A percentile compares a stretch with the other conserved stretches of the same genome.
Conservation (phyloP, 1,140 invertebrate species). For the Dreissena rostriformis region DNA sequence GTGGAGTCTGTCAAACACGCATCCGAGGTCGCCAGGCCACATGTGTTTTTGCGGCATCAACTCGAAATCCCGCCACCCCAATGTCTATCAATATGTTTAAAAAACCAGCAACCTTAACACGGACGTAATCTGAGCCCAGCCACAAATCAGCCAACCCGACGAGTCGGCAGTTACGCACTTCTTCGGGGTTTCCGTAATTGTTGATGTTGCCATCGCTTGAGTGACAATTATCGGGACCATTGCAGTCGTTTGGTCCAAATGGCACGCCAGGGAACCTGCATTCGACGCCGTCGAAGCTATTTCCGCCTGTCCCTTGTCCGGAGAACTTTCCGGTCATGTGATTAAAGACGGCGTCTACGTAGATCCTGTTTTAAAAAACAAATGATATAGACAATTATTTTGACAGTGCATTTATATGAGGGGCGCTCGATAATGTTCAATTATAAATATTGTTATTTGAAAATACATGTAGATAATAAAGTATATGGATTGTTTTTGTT, state of each 20-base stretch:
- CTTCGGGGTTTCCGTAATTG: conserved; percentile 75
- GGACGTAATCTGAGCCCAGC: conserved; percentile 86
- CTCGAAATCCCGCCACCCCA: conserved; percentile 88
- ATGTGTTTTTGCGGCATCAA: conserved; percentile 79
- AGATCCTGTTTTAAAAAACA: conserved; percentile 87
- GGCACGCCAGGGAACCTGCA: conserved; percentile 83
- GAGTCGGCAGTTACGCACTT: conserved; percentile 88
- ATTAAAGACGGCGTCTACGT: conserved; percentile 92
- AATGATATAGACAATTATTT: neutral
- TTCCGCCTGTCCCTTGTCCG: conserved; percentile 78
- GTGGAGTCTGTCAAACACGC: conserved; percentile 82
- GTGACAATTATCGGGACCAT: conserved; percentile 77
- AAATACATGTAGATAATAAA: too few relatives aligned
- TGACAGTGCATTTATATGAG: neutral
- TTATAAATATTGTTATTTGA: too few relatives aligned
- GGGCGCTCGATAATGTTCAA: neutral
- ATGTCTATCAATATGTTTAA: conserved; percentile 84
- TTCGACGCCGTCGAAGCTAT: conserved; percentile 77
- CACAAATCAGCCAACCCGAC: conserved; percentile 89
- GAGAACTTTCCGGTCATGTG: conserved; percentile 90
- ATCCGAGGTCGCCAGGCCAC: conserved; percentile 76
- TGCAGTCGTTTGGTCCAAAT: conserved; percentile 79
- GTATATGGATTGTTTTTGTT: too few relatives aligned
- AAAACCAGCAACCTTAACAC: conserved; percentile 82
- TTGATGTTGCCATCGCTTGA: conserved; percentile 77